Percentiles rank a stretch among this genome's conserved stretches.
Conservation (phyloP, 1,140 invertebrate species). For the Onthophagus taurus region DNA sequence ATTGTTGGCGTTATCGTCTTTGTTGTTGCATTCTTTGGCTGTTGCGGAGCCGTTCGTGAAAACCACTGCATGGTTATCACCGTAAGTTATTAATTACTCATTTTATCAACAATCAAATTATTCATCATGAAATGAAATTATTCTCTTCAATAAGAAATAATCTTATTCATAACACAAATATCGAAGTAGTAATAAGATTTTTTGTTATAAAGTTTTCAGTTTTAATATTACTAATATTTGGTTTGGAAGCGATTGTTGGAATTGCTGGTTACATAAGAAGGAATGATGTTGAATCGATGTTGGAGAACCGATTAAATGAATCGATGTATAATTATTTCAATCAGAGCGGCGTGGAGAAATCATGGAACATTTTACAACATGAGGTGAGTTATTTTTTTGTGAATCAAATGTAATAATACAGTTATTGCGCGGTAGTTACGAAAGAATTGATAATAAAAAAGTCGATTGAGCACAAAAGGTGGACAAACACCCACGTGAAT, state of each 20-base stretch:
- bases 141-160: not conserved
- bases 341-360: slow-evolving; percentile 45
- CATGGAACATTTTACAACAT: slow-evolving; percentile 69
- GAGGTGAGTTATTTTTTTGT: slow-evolving; percentile 52
- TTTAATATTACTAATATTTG: slow-evolving; percentile 70
- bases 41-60: slow-evolving; percentile 78
- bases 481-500: no score
- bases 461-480: no score
- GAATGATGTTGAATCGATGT: slow-evolving; percentile 53
- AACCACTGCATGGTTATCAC: slow-evolving; percentile 81
- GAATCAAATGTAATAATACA: no score
- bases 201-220: slow-evolving; percentile 63
- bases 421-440: no score
- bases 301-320: slow-evolving; percentile 55
- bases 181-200: not conserved
- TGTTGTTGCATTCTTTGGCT: slow-evolving; percentile 79
- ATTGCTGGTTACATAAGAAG: slow-evolving; percentile 76
- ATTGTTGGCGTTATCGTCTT: slow-evolving; percentile 76
- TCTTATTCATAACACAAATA: not conserved
- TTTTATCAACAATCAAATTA: not conserved
- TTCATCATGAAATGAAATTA: no score
- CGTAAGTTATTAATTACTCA: slow-evolving; percentile 41
- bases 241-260: slow-evolving; percentile 74
- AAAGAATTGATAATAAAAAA: no score
- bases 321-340: slow-evolving; percentile 59